Percentiles rank a stretch among this genome's conserved stretches.
Conservation (phyloP, 2,113 vertebrate genomes). For the Scopus umbretta region DNA sequence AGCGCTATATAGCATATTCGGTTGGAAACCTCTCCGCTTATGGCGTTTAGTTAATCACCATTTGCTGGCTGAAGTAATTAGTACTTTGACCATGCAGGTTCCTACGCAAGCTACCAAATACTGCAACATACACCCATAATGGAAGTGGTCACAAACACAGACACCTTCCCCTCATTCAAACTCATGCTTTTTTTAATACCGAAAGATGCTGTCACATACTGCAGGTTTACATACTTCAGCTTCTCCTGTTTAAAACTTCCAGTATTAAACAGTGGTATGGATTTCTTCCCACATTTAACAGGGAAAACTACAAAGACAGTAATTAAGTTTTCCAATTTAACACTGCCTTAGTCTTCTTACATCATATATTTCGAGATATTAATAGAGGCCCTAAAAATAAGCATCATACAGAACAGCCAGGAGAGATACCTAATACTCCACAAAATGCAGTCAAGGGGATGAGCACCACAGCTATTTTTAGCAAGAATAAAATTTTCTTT, state of each 20-base stretch:
- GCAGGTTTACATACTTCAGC: background rate
- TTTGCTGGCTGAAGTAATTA: background rate
- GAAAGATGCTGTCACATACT: background rate
- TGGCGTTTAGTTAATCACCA: background rate
- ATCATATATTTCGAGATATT: conserved; percentile 60
- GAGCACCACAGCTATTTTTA: background rate
- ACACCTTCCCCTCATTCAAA: background rate
- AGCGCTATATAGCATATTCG: background rate
- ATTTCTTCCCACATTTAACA: background rate
- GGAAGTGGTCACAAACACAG: background rate
- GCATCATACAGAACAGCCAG: conserved; percentile 10
- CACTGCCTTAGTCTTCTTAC: conserved; percentile 40
- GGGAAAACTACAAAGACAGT: background rate
- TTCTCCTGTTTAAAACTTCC: background rate
- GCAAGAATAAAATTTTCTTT: background rate
- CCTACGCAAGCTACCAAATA: background rate
- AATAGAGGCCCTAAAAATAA: conserved; percentile 72
- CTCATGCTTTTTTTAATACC: background rate
- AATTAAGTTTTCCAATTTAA: conserved; percentile 29
- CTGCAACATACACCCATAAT: background rate
- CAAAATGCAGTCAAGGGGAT: conserved; percentile 32
- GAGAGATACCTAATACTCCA: conserved; percentile 65
- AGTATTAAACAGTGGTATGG: background rate
- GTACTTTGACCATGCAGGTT: background rate
- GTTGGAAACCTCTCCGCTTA: background rate